Conservation (phyloP, 2,888 invertebrate genomes). For the Portevinia maculata region DNA sequence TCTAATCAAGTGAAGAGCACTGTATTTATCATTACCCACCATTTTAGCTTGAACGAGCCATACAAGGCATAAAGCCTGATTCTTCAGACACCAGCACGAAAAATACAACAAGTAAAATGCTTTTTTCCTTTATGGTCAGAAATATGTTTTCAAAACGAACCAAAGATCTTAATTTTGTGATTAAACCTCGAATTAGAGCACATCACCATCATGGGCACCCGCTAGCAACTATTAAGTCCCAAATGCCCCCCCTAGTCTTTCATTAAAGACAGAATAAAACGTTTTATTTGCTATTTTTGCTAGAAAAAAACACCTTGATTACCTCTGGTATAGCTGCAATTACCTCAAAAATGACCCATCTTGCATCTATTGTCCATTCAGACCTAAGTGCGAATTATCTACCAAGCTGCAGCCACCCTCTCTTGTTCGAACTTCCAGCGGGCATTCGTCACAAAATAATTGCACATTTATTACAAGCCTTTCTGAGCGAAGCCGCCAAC, state of each 20-base stretch:
- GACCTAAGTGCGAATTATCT: conserved; percentile 41
- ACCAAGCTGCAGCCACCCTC: conserved; percentile 16
- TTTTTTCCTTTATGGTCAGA: too few species aligned
- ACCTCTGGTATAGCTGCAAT: conserved; percentile 8
- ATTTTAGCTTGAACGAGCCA: too few species aligned
- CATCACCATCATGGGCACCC: conserved; percentile 3
- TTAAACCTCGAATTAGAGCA: background rate
- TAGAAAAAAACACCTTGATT: conserved; percentile 27
- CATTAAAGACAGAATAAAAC: background rate
- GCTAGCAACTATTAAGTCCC: background rate
- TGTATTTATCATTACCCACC: too few species aligned
- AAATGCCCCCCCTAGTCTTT: background rate
- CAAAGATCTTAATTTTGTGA: too few species aligned
- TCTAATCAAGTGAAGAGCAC: too few species aligned
- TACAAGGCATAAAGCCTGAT: too few species aligned
- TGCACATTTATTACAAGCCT: conserved; percentile 49
- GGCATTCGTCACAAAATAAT: conserved; percentile 48
- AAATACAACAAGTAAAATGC: too few species aligned
- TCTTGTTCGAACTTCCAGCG: background rate
- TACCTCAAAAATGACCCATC: conserved; percentile 13
- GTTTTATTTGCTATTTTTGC: background rate
- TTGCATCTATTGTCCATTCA: conserved; percentile 29
- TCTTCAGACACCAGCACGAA: too few species aligned
- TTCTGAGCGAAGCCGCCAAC: conserved; percentile 47
- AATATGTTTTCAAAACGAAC: too few species aligned